Percentiles rank a stretch among this genome's conserved stretches.
Conservation (phyloP, 1,140 invertebrate species). For the Eupeodes corollae region DNA sequence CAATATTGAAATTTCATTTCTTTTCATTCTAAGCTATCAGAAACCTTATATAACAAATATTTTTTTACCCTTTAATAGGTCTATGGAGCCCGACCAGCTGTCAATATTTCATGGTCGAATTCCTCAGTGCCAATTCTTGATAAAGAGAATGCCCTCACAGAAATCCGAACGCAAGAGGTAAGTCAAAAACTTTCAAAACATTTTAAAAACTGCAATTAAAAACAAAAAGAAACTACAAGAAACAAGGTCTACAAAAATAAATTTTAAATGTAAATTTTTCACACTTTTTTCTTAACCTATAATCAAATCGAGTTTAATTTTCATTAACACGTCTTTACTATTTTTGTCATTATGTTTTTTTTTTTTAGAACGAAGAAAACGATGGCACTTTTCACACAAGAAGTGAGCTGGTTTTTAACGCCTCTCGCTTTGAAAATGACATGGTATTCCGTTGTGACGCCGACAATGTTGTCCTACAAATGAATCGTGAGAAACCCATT, state of each 20-base stretch:
- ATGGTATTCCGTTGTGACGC: conserved; percentile 66
- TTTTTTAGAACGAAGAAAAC: conserved; percentile 23
- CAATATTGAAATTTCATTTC: no score
- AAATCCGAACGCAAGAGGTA: conserved; percentile 28
- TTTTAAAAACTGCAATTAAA: not conserved
- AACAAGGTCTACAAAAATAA: no score
- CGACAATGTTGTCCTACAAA: conserved; percentile 64
- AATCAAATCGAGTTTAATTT: not conserved
- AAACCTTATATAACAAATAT: no score
- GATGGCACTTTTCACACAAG: conserved; percentile 69
- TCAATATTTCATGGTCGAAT: conserved; percentile 75
- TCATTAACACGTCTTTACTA: not conserved
- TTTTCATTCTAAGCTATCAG: no score
- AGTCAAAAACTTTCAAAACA: conserved; percentile 41
- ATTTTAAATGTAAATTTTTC: conserved; percentile 1
- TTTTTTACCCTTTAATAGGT: conserved; percentile 37
- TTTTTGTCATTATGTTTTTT: not conserved
- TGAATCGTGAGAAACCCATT: conserved; percentile 58
- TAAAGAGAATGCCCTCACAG: conserved; percentile 30
- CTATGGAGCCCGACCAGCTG: conserved; percentile 65
- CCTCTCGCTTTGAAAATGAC: conserved; percentile 70
- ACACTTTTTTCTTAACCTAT: not conserved
- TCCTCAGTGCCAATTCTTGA: conserved; percentile 49
- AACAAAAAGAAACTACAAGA: no score
- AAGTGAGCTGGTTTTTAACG: conserved; percentile 64